Evolutionary conservation across 2,888 invertebrate genomes (phyloP), one percentile per base, ranked within the genome.

Genomic region (Apodemia zela): DNA sequence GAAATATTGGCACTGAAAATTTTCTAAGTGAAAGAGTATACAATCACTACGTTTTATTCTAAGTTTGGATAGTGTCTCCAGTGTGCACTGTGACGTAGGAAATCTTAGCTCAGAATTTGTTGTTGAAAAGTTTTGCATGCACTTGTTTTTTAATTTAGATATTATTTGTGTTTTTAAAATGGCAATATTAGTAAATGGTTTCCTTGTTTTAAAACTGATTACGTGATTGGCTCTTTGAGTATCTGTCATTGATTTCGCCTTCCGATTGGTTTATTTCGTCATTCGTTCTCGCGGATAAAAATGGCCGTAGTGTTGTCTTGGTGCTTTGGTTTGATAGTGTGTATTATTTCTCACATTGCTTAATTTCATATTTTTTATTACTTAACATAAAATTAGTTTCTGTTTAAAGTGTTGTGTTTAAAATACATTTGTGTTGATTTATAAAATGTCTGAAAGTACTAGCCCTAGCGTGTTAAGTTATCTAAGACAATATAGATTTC

Each of bases 401-500:
- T 63, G 63, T 58, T 62, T 60, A 69, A 67, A 74, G 69, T 71
- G 60, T 64, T 59, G 65, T 68, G 60, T 61, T 13, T 15, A 63
- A 62, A 63, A 62, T 58, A 60, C 59, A 62, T 63, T 54, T 54
- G 57, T 60, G 59, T 67, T 63, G 63, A 60, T 66, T 62, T 64
- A 65, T 68, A 69, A 74, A 71, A 91, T 91, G 91, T 88, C 90
- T 70, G 86, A 90, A 74, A 82, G 83, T 73, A 85, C 84, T 73
- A 93, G 93, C 75, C 93, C 93, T 61, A 93, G 92, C 79, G 86
- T 93, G 73, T 84, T 94, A 77, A 94, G 93, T 81, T 93, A 94
- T 83, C 87, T 95, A 72, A 92, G 95, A 74, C 94, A 93, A 78
- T 95, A 95, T 79, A 93, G 95, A 76, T 94, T 94, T 82, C 94